Base-by-base conservation (phyloP, 2,113 vertebrate genomes). In the Pterocles gutturalis region DNA sequence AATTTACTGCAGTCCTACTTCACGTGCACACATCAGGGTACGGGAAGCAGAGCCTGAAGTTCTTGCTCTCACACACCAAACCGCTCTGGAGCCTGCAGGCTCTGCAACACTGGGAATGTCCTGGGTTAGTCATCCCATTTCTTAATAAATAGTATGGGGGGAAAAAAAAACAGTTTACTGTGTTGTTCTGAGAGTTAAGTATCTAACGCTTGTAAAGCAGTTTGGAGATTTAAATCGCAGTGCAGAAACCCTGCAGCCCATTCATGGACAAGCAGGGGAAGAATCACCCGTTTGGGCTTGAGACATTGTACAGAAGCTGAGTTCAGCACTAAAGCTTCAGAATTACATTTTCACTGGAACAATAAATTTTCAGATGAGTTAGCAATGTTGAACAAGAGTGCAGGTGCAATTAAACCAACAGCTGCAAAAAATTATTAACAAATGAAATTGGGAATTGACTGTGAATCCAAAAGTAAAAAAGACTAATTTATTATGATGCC, bases 351-450 rank as follows among this genome's bases (percentile, higher is more conserved):
- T 49, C 57, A 67, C 28, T 4, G 7, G 36, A 66, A 78, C 0
- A 1, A 48, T 54, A 73, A 2, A 9, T 69, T 93, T 89, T 89
- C 43, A 66, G 65, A 76, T 71, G 69, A 86, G 24, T 55, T 91
- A 89, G 61, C 65, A 93, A 55, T 26, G 48, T 36, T 78, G 51
- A 94, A 58, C 28, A 71, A 75, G 33, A 16, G 43, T 89, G 87
- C 80, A 94, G 55, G 86, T 87, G 77, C 43, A 94, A 77, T 84
- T 93, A 95, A 72, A 78, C 19, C 26, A 91, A 66, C 66, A 71
- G 43, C 87, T 84, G 70, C 77, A 81, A 82, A 92, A 89, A 86
- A 66, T 28, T 89, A 70, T 78, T 83, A 77, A 55, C 34, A 38
- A 62, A 36, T 20, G 33, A 70, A 94, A 87, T 20, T 60, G n/a